Evolutionary conservation across 2,888 invertebrate species (phyloP).

Genomic region (Nineta flava): DNA sequence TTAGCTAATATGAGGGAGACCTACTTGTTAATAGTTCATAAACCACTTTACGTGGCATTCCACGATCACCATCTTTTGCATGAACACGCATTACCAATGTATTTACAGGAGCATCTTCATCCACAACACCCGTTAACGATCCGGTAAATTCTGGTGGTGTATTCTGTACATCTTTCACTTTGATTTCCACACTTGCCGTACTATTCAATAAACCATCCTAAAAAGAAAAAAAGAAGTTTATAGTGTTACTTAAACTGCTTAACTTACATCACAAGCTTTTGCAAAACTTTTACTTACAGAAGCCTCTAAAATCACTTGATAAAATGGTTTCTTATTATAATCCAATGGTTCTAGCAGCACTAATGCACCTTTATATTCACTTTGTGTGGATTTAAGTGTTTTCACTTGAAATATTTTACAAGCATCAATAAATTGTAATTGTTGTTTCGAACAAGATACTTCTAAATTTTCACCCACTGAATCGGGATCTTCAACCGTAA

Average conservation of each 20-base stretch:
- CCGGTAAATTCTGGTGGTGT: conserved; percentile 73
- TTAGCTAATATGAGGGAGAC: conserved; percentile 18
- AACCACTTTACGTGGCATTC: conserved; percentile 60
- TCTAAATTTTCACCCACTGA: conserved; percentile 66
- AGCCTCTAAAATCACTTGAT: conserved; percentile 59
- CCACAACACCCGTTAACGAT: conserved; percentile 58
- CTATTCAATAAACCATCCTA: conserved; percentile 68
- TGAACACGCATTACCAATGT: conserved; percentile 61
- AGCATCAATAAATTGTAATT: conserved; percentile 47
- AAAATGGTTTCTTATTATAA: conserved; percentile 62
- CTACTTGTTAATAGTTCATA: conserved; percentile 68
- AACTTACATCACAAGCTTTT: not conserved
- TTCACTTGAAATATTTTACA: conserved; percentile 55
- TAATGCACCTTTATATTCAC: conserved; percentile 54
- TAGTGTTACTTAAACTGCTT: not conserved
- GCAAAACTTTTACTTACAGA: conserved; percentile 39
- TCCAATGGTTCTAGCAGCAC: conserved; percentile 53
- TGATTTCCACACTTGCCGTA: conserved; percentile 56
- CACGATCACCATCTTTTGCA: conserved; percentile 73
- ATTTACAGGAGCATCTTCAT: conserved; percentile 72
- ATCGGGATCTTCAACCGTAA: conserved; percentile 65
- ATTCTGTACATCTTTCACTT: conserved; percentile 74
- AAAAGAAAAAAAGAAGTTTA: not conserved
- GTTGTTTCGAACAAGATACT: conserved; percentile 43
- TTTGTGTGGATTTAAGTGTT: conserved; percentile 43